Conservation (phyloP, 2,888 invertebrate species). For the Leptopilina syphax region DNA sequence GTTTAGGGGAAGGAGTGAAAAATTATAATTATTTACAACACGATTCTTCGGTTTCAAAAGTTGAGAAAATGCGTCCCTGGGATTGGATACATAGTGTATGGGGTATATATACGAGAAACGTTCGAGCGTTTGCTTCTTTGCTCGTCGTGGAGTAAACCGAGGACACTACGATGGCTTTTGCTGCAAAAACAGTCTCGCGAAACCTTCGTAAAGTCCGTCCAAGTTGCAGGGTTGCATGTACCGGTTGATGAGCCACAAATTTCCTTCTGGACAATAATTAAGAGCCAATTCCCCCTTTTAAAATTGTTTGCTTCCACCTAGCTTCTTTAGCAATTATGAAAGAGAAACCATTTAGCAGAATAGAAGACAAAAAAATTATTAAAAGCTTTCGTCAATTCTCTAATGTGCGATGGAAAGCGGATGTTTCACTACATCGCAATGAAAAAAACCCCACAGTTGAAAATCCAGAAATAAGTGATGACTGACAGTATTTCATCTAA, state of each 20-base stretch:
- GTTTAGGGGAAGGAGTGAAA: conserved; percentile 11
- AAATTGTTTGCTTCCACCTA: neutral
- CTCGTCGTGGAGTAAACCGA: conserved; percentile 44
- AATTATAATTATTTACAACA: neutral
- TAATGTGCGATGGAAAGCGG: neutral
- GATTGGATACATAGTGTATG: conserved; percentile 34
- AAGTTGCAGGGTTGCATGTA: conserved; percentile 65
- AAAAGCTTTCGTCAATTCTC: neutral
- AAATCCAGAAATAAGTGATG: conserved; percentile 38
- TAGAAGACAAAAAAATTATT: no score
- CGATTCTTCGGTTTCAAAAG: neutral
- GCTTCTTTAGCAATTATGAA: no score
- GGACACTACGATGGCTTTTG: conserved; percentile 56
- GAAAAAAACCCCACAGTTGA: neutral
- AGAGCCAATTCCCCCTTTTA: neutral
- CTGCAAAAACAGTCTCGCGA: conserved; percentile 66
- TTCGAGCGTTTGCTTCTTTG: conserved; percentile 18
- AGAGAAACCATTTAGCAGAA: no score
- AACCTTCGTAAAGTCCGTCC: conserved; percentile 66
- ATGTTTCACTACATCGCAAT: neutral
- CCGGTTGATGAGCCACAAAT: conserved; percentile 41
- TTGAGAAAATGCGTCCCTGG: conserved; percentile 24
- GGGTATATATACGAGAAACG: conserved; percentile 6
- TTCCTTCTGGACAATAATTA: neutral
- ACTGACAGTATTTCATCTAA: conserved; percentile 35